Evolutionary conservation across 2,113 vertebrate genomes (phyloP), one percentile per base, ranked within the genome.

Genomic region (Colaptes auratus): DNA sequence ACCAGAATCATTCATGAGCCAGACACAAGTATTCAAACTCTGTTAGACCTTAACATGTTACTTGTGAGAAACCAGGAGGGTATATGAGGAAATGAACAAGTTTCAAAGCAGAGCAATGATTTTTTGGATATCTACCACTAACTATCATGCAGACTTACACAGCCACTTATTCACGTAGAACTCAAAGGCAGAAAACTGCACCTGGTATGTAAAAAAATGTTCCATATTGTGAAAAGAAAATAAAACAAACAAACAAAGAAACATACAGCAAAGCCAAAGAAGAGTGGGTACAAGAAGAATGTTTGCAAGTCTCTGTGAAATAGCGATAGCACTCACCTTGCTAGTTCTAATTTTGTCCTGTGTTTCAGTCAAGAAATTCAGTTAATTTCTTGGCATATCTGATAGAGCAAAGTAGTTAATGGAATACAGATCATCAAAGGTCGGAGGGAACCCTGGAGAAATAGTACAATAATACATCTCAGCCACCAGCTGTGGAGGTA

Each of bases 361-460:
- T 61, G 14, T 60, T 83, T 88, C 65, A 83, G 25, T 48, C 46
- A 66, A 25, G 7, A 9, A 90, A 58, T 83, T 90, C 44, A 39
- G 33, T 81, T 83, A 46, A 80, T 77, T 77, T 94, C 58, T 35
- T 83, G 44, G 39, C 0, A 0, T 30, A 72, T 53, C 20, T 0
- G 1, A 85, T 21, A 86, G 13, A 69, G 10, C 18, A 72, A 61
- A 23, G 15, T 10, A 50, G 11, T 55, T 82, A 82, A 75, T 50
- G 84, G 66, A 92, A 75, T 44, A 64, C 19, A 86, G 74, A 81
- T 72, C 28, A 61, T 36, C 25, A 83, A 86, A 88, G 61, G 66
- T 72, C 48, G 67, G 30, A 81, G 21, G 7, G 27, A 84, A 89
- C 24, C 20, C 23, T 69, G 48, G 30, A 92, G 21, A 86, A 88